Evolutionary conservation across 23 tunicate genomes (phyloP).

Genomic region (Aplidium turbinatum): DNA sequence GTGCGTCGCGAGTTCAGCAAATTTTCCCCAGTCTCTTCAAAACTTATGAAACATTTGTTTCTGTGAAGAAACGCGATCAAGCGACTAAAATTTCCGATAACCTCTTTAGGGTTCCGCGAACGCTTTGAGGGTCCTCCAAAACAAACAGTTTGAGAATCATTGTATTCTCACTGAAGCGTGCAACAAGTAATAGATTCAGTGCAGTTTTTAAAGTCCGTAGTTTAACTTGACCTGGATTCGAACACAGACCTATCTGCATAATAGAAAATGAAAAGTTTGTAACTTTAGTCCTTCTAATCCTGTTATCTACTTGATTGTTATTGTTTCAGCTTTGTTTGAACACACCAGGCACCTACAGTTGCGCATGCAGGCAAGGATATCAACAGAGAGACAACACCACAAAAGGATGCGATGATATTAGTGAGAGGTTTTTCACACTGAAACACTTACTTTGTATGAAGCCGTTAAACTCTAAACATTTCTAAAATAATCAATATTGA

Average conservation of each 20-base stretch:
- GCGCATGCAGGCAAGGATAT: constrained; percentile 52
- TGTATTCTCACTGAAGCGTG: not conserved
- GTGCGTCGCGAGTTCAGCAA: too few relatives aligned
- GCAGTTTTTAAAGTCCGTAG: not conserved
- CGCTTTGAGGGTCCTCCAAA: too few relatives aligned
- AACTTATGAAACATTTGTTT: too few relatives aligned
- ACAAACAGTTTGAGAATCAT: not conserved
- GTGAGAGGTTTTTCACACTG: constrained; percentile 11
- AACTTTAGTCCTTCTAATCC: not conserved
- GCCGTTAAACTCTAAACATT: not conserved
- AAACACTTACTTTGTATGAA: not conserved
- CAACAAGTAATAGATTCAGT: not conserved
- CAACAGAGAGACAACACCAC: constrained; percentile 4
- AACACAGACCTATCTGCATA: not conserved
- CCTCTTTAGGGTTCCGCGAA: too few relatives aligned
- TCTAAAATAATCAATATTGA: not conserved
- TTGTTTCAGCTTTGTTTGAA: constrained; percentile 53
- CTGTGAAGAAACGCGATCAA: too few relatives aligned
- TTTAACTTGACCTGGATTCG: not conserved
- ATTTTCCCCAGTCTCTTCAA: too few relatives aligned
- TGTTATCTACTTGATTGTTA: not conserved
- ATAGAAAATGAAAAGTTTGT: not conserved
- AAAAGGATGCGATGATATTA: constrained; percentile 39
- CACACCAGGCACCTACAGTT: constrained; percentile 46
- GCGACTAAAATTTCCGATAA: too few relatives aligned